Base-by-base conservation (phyloP, 2,113 vertebrate species). In the Nycticebus coucang region DNA sequence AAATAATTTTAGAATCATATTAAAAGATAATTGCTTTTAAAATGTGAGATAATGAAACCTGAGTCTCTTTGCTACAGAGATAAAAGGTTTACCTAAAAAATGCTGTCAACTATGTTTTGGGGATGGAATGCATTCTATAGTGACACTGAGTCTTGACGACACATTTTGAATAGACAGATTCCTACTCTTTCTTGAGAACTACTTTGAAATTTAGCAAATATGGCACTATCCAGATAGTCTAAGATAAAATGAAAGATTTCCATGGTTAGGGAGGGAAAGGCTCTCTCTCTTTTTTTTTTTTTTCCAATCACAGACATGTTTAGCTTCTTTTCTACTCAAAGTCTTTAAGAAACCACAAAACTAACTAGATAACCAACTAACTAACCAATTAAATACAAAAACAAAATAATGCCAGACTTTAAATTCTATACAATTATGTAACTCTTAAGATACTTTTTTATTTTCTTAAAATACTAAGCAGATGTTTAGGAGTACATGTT, bases 1-100 rank as follows among this genome's bases (percentile, higher is more conserved):
- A 89, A 35, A 55, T 95, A 97, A 93, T 97, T 95, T 97, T 88
- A 87, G 75, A 95, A 96, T 69, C 97, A 4, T 84, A 89, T 96
- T 78, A 96, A 97, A 97, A 96, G 30, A 94, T 60, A 97, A 97
- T 90, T 94, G 50, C 30, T 89, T 82, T 77, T 85, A 97, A 97
- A 97, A 96, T 72, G 26, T 30, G 74, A 72, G 68, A 81, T 85
- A 93, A 86, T 94, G 35, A 89, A 89, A 74, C 37, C n/a, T 5
- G 59, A 26, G 83, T 17, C 18, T n/a, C 0, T 21, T 81, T 69
- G 83, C 33, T 66, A 90, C 45, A 91, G 75, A 81, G 28, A 91
- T 24, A 75, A 92, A 0, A 15, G 22, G 62, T 93, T 79, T 86
- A n/a, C 75, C 85, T 64, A 1, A 77, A 68, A 60, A 85, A 87